phyloP scores from a whole-genome alignment of 2,888 invertebrate genomes.

The Aporophyla nigra region DNA sequence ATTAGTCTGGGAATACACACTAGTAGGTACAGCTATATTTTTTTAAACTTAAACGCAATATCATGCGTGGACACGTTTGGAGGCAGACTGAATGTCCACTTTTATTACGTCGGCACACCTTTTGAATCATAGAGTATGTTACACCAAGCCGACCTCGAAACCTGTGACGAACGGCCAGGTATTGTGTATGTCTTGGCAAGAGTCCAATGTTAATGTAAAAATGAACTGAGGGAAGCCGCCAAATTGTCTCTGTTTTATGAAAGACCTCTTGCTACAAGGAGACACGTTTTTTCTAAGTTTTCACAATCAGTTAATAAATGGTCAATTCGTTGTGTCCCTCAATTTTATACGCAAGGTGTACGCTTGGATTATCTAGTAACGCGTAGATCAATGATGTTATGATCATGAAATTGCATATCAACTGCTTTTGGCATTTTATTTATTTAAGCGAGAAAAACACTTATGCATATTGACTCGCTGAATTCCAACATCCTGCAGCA shows the following conservation, averaged over 20 bases:
- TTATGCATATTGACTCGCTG: constrained; percentile 31
- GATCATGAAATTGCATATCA: constrained; percentile 20
- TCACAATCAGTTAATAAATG: constrained; percentile 43
- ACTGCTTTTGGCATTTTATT: constrained; percentile 13
- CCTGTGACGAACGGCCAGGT: constrained; percentile 77
- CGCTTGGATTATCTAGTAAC: constrained; percentile 30
- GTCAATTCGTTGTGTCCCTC: constrained; percentile 59
- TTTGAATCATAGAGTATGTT: constrained; percentile 54
- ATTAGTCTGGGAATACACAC: too few species aligned
- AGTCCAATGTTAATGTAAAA: constrained; percentile 81
- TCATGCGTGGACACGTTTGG: not conserved
- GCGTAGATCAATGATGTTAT: constrained; percentile 27
- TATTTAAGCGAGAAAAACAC: constrained; percentile 25
- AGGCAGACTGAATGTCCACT: constrained; percentile 6
- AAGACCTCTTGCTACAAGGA: constrained; percentile 56
- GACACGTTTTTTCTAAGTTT: constrained; percentile 37
- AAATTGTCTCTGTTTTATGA: constrained; percentile 67
- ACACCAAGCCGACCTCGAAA: constrained; percentile 75
- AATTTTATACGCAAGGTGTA: constrained; percentile 43
- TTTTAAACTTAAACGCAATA: not conserved
- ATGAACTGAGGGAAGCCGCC: constrained; percentile 69
- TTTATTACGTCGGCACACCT: constrained; percentile 35
- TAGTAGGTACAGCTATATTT: too few species aligned
- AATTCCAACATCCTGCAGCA: constrained; percentile 35
- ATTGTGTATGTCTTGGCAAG: constrained; percentile 80